Conservation (phyloP, 2,888 invertebrate genomes). For the Drosophila tripunctata region DNA sequence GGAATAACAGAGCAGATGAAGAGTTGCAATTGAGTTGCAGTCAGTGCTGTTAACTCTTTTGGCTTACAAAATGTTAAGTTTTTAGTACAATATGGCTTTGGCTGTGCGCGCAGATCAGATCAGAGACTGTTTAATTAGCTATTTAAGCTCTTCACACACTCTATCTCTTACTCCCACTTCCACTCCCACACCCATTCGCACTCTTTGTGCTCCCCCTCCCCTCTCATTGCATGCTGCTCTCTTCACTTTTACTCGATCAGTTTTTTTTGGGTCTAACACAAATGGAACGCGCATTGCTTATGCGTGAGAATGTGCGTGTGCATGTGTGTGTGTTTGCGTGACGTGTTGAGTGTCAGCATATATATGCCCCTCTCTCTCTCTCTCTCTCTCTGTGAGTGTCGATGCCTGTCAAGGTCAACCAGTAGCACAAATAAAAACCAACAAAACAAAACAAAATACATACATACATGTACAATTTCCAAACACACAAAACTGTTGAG, state of each 20-base stretch:
- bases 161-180: background rate
- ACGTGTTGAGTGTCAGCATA: conserved; percentile 1
- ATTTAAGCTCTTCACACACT: background rate
- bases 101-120: too few species aligned
- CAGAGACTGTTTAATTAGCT: too few species aligned
- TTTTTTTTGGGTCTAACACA: background rate
- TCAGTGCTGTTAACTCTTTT: too few species aligned
- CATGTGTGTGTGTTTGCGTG: conserved; percentile 7
- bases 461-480: conserved; percentile 36
- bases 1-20: too few species aligned
- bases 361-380: background rate
- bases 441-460: too few species aligned
- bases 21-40: too few species aligned
- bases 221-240: background rate
- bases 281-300: background rate
- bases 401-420: conserved; percentile 57
- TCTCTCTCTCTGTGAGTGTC: background rate
- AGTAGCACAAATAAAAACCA: conserved; percentile 57
- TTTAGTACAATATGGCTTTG: background rate
- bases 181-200: background rate
- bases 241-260: background rate
- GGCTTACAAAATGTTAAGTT: too few species aligned
- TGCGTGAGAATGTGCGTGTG: conserved; percentile 3
- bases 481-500: conserved; percentile 15
- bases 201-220: too few species aligned